Percentiles rank a stretch among this genome's conserved stretches.
Evolutionary conservation across 2,797 vertebrate species (phyloP).

Genomic region (Valencia hispanica): DNA sequence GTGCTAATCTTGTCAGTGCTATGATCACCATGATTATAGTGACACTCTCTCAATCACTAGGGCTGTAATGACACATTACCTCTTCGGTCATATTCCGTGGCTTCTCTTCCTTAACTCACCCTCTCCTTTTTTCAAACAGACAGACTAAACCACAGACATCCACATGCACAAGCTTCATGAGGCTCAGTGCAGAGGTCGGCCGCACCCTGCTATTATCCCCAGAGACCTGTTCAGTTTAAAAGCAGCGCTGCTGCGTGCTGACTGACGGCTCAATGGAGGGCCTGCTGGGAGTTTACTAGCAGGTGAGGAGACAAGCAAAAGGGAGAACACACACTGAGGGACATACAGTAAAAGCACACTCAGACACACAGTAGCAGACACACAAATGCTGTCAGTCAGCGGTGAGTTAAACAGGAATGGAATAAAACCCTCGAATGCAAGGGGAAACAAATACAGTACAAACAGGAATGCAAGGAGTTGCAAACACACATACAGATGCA

Average conservation of each 20-base stretch:
- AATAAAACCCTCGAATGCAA: constrained; percentile 41
- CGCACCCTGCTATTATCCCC: constrained; percentile 77
- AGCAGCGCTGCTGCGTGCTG: constrained; percentile 63
- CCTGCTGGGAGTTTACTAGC: constrained; percentile 66
- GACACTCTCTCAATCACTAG: constrained; percentile 44
- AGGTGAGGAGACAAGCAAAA: constrained; percentile 60
- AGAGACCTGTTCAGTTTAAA: constrained; percentile 67
- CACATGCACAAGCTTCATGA: constrained; percentile 19
- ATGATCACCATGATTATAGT: constrained; percentile 61
- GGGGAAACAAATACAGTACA: constrained; percentile 28
- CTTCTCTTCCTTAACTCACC: constrained; percentile 31
- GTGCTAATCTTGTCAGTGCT: constrained; percentile 63
- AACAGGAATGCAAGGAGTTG: constrained; percentile 5
- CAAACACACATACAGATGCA: constrained; percentile 23
- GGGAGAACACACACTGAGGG: constrained; percentile 50
- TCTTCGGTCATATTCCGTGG: constrained; percentile 40
- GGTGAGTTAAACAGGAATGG: constrained; percentile 49
- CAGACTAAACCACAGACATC: constrained; percentile 25
- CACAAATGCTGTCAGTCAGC: constrained; percentile 47
- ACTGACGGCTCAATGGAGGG: constrained; percentile 74
- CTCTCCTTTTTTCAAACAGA: constrained; percentile 34
- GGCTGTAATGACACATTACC: constrained; percentile 50
- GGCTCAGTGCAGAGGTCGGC: constrained; percentile 62
- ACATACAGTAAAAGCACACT: constrained; percentile 32
- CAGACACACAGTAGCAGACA: constrained; percentile 14